Percentiles rank a stretch among this genome's conserved stretches.
These are phyloP conservation scores for Erithacus rubecula DNA, from an alignment of 2,797 vertebrate species.

Conservation along the genomic window DNA sequence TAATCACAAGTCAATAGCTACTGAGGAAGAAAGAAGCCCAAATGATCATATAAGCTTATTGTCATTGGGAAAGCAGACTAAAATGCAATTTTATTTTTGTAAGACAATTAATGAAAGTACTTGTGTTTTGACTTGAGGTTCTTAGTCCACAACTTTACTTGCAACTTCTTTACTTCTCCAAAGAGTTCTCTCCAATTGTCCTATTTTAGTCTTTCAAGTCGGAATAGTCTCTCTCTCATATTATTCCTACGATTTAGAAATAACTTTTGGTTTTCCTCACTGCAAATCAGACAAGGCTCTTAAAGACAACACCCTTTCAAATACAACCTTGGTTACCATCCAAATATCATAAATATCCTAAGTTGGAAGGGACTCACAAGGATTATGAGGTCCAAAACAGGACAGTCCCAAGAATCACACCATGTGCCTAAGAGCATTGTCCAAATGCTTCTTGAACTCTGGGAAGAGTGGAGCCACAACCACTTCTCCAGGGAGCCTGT, in stretches of 20 bases:
- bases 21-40: background rate
- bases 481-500: background rate
- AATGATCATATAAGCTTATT: background rate
- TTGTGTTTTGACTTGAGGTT: background rate
- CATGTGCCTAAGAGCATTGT: background rate
- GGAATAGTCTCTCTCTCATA: background rate
- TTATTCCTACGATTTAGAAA: background rate
- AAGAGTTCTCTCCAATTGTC: background rate
- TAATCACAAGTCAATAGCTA: background rate
- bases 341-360: background rate
- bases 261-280: background rate
- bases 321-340: background rate
- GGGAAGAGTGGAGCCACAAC: background rate
- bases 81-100: background rate
- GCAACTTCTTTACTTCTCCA: background rate
- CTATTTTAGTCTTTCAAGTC: background rate
- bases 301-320: background rate
- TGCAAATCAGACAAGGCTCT: background rate
- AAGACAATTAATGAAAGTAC: background rate
- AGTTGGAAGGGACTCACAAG: background rate
- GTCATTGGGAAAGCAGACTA: background rate
- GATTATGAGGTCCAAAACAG: background rate
- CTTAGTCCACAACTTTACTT: background rate
- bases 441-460: background rate
- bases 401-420: background rate